These are phyloP conservation scores for Zosterops lateralis DNA, from an alignment of 2,113 vertebrate genomes.

Conservation along the genomic window DNA sequence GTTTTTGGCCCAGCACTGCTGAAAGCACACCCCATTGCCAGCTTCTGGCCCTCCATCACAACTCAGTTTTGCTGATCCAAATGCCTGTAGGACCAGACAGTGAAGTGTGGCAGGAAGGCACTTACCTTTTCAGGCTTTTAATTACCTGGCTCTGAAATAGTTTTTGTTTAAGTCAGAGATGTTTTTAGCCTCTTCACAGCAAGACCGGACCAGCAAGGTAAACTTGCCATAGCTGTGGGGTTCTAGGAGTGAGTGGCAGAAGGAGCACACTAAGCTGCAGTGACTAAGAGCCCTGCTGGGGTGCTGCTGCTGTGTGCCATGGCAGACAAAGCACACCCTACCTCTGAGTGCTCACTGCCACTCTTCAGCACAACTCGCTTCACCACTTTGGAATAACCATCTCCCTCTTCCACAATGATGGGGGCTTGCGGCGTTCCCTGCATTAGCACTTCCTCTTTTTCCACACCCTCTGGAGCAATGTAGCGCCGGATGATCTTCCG, in stretches of 20 bases:
- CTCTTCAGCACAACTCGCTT: slow-evolving; percentile 90
- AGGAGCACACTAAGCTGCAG: neutral
- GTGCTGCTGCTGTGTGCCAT: neutral
- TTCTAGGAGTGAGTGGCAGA: neutral
- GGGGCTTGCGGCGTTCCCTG: slow-evolving; percentile 81
- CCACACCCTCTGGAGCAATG: slow-evolving; percentile 82
- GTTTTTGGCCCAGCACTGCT: neutral
- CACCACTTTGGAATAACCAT: slow-evolving; percentile 86
- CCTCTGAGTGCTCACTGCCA: slow-evolving; percentile 83
- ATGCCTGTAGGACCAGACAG: neutral
- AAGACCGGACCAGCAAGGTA: neutral
- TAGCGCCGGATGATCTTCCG: slow-evolving; percentile 89
- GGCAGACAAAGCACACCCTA: slow-evolving; percentile 17
- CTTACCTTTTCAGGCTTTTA: neutral
- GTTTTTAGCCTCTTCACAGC: neutral
- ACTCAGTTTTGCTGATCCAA: too few relatives aligned
- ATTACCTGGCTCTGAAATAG: neutral
- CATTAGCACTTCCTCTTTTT: slow-evolving; percentile 83
- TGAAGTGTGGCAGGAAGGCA: neutral
- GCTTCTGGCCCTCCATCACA: neutral
- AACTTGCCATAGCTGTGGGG: neutral
- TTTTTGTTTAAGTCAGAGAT: neutral
- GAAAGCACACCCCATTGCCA: neutral
- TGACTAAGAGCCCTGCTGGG: neutral
- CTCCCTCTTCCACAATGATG: slow-evolving; percentile 81